Percentiles rank a stretch among this genome's conserved stretches.
Evolutionary conservation across 2,113 vertebrate genomes (phyloP).

Genomic region (Arvicanthis niloticus): DNA sequence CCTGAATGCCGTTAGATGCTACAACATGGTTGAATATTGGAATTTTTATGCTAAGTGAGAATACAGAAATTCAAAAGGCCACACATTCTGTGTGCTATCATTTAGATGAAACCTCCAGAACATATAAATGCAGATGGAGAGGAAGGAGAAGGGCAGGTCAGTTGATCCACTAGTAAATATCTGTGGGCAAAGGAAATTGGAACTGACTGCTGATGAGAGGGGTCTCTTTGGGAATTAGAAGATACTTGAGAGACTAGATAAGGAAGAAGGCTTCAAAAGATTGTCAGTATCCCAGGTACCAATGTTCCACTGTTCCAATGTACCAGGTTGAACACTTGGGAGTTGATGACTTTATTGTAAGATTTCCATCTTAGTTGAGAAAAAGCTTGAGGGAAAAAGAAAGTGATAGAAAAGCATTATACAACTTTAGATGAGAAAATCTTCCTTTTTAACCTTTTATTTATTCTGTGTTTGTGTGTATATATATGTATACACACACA

Average conservation of each 20-base stretch:
- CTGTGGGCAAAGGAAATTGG: background rate
- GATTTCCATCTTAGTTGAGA: background rate
- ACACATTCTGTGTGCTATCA: background rate
- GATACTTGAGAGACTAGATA: background rate
- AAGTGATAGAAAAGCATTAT: background rate
- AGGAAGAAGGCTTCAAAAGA: background rate
- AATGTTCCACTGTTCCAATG: background rate
- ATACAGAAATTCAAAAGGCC: background rate
- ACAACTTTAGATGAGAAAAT: background rate
- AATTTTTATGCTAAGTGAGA: background rate
- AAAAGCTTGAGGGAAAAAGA: conserved; percentile 14
- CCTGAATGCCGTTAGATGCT: background rate
- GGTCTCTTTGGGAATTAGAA: background rate
- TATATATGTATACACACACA: background rate
- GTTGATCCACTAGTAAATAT: background rate
- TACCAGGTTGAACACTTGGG: background rate
- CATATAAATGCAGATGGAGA: background rate
- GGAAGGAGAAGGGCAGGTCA: background rate
- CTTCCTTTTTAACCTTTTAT: background rate
- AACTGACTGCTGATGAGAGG: background rate
- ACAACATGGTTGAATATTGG: background rate
- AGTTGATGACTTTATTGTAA: background rate
- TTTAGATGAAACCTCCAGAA: background rate
- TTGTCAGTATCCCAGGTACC: background rate
- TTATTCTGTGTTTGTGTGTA: background rate